These are phyloP conservation scores for Sebastes reedi DNA, from an alignment of 2,797 vertebrate species.

Conservation along the genomic window DNA sequence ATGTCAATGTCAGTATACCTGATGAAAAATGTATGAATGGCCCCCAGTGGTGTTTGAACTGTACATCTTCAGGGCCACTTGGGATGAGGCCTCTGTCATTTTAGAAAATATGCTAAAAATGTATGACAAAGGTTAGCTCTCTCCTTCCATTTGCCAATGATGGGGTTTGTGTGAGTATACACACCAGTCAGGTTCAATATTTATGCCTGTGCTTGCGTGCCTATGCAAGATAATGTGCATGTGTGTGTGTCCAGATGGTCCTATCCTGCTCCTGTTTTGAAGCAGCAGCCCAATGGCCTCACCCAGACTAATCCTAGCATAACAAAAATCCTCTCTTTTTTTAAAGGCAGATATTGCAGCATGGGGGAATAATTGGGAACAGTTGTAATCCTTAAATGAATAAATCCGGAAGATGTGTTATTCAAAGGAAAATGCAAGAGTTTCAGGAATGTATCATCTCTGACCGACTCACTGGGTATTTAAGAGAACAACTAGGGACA, in stretches of 20 bases:
- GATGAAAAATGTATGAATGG: conserved; percentile 6
- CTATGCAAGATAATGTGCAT: background rate
- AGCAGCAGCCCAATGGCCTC: conserved; percentile 21
- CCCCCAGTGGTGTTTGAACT: background rate
- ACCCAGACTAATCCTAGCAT: conserved; percentile 33
- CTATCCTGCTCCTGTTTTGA: conserved; percentile 11
- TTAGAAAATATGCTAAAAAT: conserved; percentile 1
- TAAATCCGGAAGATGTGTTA: conserved; percentile 40
- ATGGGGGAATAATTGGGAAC: conserved; percentile 35
- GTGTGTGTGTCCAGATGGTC: conserved; percentile 22
- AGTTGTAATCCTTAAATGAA: conserved; percentile 53
- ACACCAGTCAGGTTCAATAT: conserved; percentile 5
- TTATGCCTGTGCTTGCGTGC: background rate
- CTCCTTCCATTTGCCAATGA: background rate
- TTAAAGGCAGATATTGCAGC: conserved; percentile 19
- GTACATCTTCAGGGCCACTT: background rate
- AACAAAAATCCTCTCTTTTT: conserved; percentile 25
- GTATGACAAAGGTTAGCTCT: background rate
- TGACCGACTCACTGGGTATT: conserved; percentile 12
- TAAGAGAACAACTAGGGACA: background rate
- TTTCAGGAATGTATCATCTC: conserved; percentile 12
- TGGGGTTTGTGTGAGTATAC: background rate
- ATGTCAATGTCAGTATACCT: conserved; percentile 2
- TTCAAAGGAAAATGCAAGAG: conserved; percentile 19
- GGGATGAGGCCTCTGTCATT: conserved; percentile 6